Percentiles rank a stretch among this genome's conserved stretches.
Conservation (phyloP, 2,888 invertebrate species). For the Caenorhabditis afra region DNA sequence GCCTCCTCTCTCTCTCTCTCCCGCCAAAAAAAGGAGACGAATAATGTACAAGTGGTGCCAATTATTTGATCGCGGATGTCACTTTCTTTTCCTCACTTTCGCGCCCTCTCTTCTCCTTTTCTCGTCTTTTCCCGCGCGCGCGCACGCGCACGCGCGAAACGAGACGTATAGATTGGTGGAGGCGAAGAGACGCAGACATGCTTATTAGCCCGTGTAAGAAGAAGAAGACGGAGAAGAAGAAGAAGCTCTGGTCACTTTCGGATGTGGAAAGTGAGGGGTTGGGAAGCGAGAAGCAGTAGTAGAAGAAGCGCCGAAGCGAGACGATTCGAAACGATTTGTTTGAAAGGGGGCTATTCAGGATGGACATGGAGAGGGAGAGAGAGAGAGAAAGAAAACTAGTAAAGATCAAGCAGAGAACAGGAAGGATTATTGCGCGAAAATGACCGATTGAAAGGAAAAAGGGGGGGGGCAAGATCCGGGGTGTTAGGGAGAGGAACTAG, state of each 20-base stretch:
- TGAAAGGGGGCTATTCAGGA: conserved; percentile 23
- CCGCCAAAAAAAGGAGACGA: no score
- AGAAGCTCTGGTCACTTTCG: conserved; percentile 40
- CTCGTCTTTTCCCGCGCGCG: no score
- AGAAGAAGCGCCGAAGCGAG: conserved; percentile 17
- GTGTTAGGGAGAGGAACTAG: no score
- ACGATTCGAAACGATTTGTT: conserved; percentile 35
- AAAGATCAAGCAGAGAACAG: conserved; percentile 29
- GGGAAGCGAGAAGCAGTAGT: no score
- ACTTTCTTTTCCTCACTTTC: background rate
- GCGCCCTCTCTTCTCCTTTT: no score
- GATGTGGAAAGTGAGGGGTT: background rate
- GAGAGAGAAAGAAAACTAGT: conserved; percentile 26
- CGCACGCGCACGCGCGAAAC: background rate
- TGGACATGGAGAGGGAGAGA: conserved; percentile 14
- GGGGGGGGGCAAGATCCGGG: background rate
- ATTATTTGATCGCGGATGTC: conserved; percentile 26
- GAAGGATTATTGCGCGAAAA: conserved; percentile 26
- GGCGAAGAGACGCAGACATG: conserved; percentile 50
- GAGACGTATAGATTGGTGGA: no score
- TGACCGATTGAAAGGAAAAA: background rate
- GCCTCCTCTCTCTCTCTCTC: background rate
- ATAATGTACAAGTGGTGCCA: conserved; percentile 13
- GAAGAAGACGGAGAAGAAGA: no score
- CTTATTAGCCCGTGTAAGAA: conserved; percentile 51